Evolutionary conservation across 2,113 vertebrate genomes (phyloP), one percentile per base, ranked within the genome.

Genomic region (Engraulis encrasicolus): DNA sequence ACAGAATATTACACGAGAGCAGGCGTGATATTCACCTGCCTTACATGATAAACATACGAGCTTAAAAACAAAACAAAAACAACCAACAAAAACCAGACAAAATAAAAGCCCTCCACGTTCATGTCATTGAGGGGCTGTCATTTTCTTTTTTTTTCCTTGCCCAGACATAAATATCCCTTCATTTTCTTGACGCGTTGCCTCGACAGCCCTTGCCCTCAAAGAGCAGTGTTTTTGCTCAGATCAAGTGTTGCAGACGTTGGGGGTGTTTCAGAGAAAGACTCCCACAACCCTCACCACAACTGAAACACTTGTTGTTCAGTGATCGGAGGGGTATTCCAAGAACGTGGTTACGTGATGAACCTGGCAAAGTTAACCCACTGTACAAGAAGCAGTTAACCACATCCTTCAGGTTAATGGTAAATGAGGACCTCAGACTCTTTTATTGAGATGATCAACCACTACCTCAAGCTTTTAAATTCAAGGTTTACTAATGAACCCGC

Each of bases 1-100:
- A 78, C 83, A 81, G 79, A 82, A 61, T 84, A 86, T 48, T 89
- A 85, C 84, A 89, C 86, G 86, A n/a, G n/a, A n/a, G 50, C 80
- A 38, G 71, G 50, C 36, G 52, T 2, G 20, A 78, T 79, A 82
- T 84, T 58, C 78, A 82, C 85, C 80, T 80, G 58, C 17, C 9
- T 85, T 79, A 74, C 52, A 9, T 34, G 27, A 74, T 74, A 74
- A 74, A 74, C 66, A 74, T 74, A 74, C 66, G 17, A 74, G 66
- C 66, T 15, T 34, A 74, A 74, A 74, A 31, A 34, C 27, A 31
- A 58, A 54, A 17, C 23, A n/a, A 19, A 61, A 20, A 66, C 27
- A 71, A 31, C 31, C 27, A 19, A 66, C 7, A 66, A 2, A 58
- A 2, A 66, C n/a, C 7, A 27, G 14, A 74, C 52, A 45, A 58